Conservation (phyloP, 2,797 vertebrate species). For the Salarias fasciatus region DNA sequence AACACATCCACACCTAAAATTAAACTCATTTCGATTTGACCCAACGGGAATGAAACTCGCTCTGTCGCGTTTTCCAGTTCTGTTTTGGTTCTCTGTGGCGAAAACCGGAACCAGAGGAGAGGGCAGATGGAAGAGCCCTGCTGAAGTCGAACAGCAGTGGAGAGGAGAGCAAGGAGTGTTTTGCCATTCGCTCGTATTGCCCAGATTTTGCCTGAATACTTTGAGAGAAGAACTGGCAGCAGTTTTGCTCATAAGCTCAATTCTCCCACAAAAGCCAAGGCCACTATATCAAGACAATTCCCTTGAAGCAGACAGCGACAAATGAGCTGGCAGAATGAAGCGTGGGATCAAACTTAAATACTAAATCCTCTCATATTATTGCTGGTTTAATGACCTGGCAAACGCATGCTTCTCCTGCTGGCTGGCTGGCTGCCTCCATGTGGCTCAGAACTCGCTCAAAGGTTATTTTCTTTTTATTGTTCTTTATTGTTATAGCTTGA, state of each 20-base stretch:
- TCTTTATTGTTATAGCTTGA: background rate
- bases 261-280: conserved; percentile 20
- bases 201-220: conserved; percentile 29
- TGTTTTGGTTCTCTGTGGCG: too few relatives aligned
- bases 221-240: conserved; percentile 24
- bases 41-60: too few relatives aligned
- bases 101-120: too few relatives aligned
- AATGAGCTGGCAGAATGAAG: conserved; percentile 45
- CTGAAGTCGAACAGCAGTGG: too few relatives aligned
- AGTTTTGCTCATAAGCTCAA: conserved; percentile 4
- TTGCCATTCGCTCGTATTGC: conserved; percentile 22
- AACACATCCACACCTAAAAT: too few relatives aligned
- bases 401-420: conserved; percentile 7
- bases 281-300: conserved; percentile 34
- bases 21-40: too few relatives aligned
- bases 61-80: too few relatives aligned
- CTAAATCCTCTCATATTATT: conserved; percentile 57
- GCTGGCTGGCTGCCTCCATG: conserved; percentile 25
- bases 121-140: too few relatives aligned
- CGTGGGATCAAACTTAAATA: conserved; percentile 40
- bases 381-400: conserved; percentile 46
- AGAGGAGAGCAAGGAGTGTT: conserved; percentile 4
- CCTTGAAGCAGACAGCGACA: conserved; percentile 35
- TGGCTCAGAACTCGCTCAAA: conserved; percentile 10
- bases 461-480: conserved; percentile 8